Conservation (phyloP, 2,797 vertebrate species). For the Tapirus indicus region DNA sequence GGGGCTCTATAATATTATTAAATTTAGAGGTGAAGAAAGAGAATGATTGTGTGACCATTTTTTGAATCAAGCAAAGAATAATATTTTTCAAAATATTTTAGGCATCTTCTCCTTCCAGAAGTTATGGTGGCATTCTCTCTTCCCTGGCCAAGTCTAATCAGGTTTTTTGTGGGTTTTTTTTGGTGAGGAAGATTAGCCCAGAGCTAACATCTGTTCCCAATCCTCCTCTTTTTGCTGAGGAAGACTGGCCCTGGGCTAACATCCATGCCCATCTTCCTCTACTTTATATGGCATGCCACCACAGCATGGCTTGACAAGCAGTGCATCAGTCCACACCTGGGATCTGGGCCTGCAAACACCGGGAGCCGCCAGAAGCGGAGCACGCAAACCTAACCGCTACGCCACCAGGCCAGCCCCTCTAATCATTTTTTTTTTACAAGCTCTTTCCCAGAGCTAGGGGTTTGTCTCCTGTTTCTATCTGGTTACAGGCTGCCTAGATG, state of each 20-base stretch:
- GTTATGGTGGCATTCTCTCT: neutral
- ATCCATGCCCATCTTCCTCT: too few species aligned
- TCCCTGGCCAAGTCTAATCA: neutral
- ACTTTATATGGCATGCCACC: too few species aligned
- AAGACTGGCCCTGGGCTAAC: too few species aligned
- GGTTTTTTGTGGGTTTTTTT: neutral
- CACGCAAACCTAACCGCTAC: too few species aligned
- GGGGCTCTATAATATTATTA: neutral
- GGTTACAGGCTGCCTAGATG: neutral
- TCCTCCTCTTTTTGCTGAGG: too few species aligned
- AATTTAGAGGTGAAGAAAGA: neutral
- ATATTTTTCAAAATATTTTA: slow-evolving; percentile 10
- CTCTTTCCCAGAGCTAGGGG: neutral
- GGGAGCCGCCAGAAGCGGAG: too few species aligned
- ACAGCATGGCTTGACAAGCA: too few species aligned
- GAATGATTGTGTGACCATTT: neutral
- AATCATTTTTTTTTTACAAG: neutral
- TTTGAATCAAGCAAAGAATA: neutral
- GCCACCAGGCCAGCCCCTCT: too few species aligned
- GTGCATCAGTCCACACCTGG: too few species aligned
- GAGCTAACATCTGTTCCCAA: too few species aligned
- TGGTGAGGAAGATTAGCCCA: too few species aligned
- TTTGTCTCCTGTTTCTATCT: neutral
- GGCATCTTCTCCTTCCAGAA: neutral
- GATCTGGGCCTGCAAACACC: too few species aligned